Evolutionary conservation across 2,888 invertebrate species (phyloP), one percentile per base, ranked within the genome.

Genomic region (Cheilosia impressa): DNA sequence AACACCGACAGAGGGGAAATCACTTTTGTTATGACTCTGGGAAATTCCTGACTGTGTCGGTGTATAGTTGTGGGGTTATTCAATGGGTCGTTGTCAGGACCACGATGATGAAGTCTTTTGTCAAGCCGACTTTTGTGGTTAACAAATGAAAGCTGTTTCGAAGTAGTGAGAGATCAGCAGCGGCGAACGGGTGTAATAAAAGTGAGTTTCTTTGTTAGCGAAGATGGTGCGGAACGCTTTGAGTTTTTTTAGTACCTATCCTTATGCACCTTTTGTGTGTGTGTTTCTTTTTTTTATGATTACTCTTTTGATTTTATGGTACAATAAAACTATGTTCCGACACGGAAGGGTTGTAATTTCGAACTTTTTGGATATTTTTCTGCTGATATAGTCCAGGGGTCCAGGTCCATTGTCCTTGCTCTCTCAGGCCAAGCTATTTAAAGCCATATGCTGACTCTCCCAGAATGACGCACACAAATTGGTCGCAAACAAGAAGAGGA

Each of bases 51-150:
- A 50, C 41, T 31, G 27, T 19, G 34, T 4, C 13, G 38, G 38
- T 38, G 38, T 38, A 4, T 38, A 43, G 53, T 45, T n/a, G 22
- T 62, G 68, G 47, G 24, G 58, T 27, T 66, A 65, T 65, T 75
- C 75, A 79, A 65, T 75, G 65, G 66, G 31, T 81, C 62, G 71
- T 62, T 71, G 60, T 43, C 69, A 71, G 57, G 53, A 80, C 52
- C 75, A 72, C 66, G 84, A 72, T 81, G 81, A 85, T 85, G 77
- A 81, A 85, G 76, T 81, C 81, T 50, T 85, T 85, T 85, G 85
- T 85, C 76, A 77, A 69, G 81, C 58, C 68, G 85, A 76, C 77
- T 81, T 85, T 81, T 77, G 76, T 85, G 75, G 81, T 77, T 76
- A 66, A 63, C 72, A 85, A 85, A 80, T 80, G 84, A 80, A 80